Evolutionary conservation across 2,888 invertebrate species (phyloP), one percentile per base, ranked within the genome.

Genomic region (Kuschelorhynchus macadamiae): DNA sequence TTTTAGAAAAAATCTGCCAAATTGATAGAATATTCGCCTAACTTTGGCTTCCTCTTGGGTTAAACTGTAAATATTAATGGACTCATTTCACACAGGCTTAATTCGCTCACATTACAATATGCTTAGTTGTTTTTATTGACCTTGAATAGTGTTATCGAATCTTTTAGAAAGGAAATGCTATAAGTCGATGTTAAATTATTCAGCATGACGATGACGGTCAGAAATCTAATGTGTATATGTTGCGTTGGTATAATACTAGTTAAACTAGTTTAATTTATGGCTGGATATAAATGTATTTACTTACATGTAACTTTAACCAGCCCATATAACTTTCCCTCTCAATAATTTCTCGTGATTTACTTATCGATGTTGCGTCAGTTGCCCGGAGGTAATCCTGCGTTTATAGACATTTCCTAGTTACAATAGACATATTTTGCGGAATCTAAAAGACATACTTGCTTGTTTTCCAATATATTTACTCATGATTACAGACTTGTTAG

Each of bases 131-230:
- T 39, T 39, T 39, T 7, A 16, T 39, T 39, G 39, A 14, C 39
- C 39, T 39, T 39, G 39, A 1, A 1, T 39, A 14, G 39, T 44
- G 44, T 44, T 44, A 44, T 44, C 44, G 44, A 44, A 44, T 44
- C 44, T 44, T 44, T 18, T 44, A 44, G 44, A 44, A 44, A 44
- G 44, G 44, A 39, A 39, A 39, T 39, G n/a, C 39, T 39, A 39
- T n/a, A 39, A n/a, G 39, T 16, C 16, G 39, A 12, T 12, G 39
- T 39, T 39, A 39, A 39, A 39, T 44, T 44, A 18, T 18, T 44
- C 18, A 44, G 11, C 11, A 18, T n/a, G 8, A 44, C 44, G 44
- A 44, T 44, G 18, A 44, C 20, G 18, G 36, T 44, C 44, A 44
- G 17, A 44, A 17, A 44, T 44, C 20, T 18, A 18, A 14, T 44